A percentile compares a stretch with the other conserved stretches of the same genome.
Conservation (phyloP, 2,888 invertebrate species). For the Lucinisca nassula region DNA sequence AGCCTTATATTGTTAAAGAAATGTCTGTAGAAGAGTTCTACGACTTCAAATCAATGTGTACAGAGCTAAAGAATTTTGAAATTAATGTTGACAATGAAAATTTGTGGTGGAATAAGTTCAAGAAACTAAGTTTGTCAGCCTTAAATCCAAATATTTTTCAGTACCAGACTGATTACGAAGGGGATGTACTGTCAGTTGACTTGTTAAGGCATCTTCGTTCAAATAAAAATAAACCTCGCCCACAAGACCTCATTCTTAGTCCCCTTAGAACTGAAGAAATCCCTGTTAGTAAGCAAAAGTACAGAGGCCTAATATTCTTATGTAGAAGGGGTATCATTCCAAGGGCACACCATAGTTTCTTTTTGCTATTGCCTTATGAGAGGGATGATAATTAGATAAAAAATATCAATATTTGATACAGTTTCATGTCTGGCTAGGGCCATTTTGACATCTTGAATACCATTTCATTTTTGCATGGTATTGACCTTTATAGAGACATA, state of each 20-base stretch:
- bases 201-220: neutral
- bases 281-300: neutral
- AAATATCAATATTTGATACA: too few species aligned
- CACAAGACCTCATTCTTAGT: neutral
- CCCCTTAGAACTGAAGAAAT: neutral
- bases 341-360: constrained; percentile 31
- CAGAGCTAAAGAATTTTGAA: constrained; percentile 11
- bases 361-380: constrained; percentile 23
- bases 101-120: neutral
- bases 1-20: constrained; percentile 7
- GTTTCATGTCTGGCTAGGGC: too few species aligned
- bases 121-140: neutral
- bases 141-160: neutral
- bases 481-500: too few species aligned
- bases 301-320: constrained; percentile 6
- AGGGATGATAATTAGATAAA: neutral
- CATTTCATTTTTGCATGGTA: too few species aligned
- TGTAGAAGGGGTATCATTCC: constrained; percentile 30
- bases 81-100: neutral
- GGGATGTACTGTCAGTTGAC: neutral
- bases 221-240: neutral
- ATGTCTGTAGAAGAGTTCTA: neutral
- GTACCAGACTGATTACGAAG: neutral
- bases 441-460: too few species aligned
- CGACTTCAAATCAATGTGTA: neutral